Percentiles rank a stretch among this genome's conserved stretches.
phyloP scores from a whole-genome alignment of 2,113 vertebrate genomes.

The Rattus rattus region DNA sequence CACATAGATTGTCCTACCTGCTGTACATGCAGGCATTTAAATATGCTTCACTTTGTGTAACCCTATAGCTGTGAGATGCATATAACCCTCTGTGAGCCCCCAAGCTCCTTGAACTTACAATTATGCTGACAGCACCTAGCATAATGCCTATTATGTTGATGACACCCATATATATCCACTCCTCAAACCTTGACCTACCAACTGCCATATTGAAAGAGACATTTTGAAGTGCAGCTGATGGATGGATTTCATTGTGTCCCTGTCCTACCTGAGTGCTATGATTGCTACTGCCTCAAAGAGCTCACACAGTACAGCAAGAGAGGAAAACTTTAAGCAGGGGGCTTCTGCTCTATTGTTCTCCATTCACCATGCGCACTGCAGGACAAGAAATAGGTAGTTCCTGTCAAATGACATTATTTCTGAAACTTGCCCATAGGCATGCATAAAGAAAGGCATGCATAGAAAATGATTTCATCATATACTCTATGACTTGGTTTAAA shows the following conservation, averaged over 20 bases:
- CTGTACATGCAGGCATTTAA: background rate
- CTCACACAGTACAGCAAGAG: background rate
- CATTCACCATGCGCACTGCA: background rate
- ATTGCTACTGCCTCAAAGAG: background rate
- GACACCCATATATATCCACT: background rate
- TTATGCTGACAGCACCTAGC: background rate
- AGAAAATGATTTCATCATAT: background rate
- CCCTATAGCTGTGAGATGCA: accelerated
- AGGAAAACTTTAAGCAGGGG: background rate
- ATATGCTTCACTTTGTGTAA: background rate
- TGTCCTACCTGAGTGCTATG: background rate
- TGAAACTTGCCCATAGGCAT: background rate
- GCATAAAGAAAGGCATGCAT: background rate
- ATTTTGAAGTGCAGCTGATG: background rate
- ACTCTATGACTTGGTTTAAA: background rate
- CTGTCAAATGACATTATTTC: constrained; percentile 30
- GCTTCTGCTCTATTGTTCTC: background rate
- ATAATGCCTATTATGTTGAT: background rate
- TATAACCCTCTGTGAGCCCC: background rate
- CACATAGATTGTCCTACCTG: background rate
- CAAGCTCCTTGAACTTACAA: background rate
- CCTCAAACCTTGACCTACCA: background rate
- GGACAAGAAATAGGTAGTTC: constrained; percentile 49
- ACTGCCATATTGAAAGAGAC: background rate
- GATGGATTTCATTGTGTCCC: background rate